A percentile compares a stretch with the other conserved stretches of the same genome.
These are phyloP conservation scores for Atractosteus spatula DNA, from an alignment of 2,113 vertebrate species.

Conservation along the genomic window DNA sequence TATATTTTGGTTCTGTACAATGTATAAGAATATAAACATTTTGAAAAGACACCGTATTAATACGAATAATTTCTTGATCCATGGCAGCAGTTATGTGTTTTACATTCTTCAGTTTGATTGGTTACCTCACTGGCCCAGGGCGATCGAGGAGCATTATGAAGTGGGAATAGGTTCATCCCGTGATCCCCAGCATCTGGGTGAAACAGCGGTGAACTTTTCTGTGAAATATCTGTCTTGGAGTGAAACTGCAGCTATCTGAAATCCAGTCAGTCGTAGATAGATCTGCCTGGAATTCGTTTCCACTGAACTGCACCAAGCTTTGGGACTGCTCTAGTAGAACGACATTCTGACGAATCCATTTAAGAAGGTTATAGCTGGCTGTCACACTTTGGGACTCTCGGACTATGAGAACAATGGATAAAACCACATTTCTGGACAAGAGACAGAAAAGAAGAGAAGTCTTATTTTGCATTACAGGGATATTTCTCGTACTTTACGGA, in stretches of 20 bases:
- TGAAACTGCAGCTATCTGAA: no score
- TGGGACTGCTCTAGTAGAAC: neutral
- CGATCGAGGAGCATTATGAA: conserved; percentile 8
- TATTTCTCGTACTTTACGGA: conserved; percentile 58
- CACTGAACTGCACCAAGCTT: no score
- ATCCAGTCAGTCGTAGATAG: no score
- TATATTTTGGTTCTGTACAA: no score
- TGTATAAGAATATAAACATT: no score
- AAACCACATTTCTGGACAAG: conserved; percentile 29
- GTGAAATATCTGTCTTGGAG: conserved; percentile 1
- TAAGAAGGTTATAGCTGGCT: neutral
- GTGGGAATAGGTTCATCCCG: conserved; percentile 13
- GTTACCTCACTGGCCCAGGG: conserved; percentile 15
- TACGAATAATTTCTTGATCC: no score
- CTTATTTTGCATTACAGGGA: conserved; percentile 56
- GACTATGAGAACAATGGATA: conserved; percentile 35
- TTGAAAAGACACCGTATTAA: no score
- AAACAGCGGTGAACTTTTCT: conserved; percentile 11
- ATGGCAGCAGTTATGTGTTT: neutral
- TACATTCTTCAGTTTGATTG: neutral
- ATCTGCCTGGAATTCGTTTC: no score
- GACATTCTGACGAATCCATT: conserved; percentile 9
- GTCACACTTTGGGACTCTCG: neutral
- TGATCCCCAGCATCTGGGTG: conserved; percentile 17
- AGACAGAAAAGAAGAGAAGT: conserved; percentile 55